Evolutionary conservation across 2,888 invertebrate genomes (phyloP).

Genomic region (Amiota communis): DNA sequence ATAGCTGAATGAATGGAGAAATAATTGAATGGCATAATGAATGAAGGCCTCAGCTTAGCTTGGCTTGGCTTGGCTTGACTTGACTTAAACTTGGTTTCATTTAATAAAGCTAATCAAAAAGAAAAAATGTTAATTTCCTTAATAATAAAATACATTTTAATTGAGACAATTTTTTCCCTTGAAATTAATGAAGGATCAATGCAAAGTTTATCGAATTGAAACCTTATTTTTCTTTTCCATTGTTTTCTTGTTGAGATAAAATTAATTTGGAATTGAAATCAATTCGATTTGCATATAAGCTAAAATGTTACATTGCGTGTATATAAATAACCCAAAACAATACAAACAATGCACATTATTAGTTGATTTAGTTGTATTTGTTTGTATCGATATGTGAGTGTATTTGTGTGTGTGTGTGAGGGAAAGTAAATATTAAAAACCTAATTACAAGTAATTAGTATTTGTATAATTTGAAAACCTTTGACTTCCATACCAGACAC

Average conservation of each 20-base stretch:
- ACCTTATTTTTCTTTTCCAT: too few species aligned
- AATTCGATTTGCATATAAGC: too few species aligned
- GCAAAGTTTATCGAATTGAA: too few species aligned
- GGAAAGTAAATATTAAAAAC: constrained; percentile 43
- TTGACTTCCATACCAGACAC: constrained; percentile 51
- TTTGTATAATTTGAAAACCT: constrained; percentile 63
- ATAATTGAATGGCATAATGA: not conserved
- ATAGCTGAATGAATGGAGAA: not conserved
- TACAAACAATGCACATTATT: constrained; percentile 15
- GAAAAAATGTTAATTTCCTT: constrained; percentile 21
- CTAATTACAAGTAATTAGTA: constrained; percentile 66
- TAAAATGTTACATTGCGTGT: too few species aligned
- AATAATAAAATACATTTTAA: constrained; percentile 18
- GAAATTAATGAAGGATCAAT: too few species aligned
- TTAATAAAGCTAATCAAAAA: not conserved
- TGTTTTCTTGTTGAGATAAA: too few species aligned
- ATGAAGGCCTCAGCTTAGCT: too few species aligned
- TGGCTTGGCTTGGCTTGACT: too few species aligned
- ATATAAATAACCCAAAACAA: not conserved
- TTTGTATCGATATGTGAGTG: not conserved
- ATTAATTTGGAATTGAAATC: too few species aligned
- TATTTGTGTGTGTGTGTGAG: constrained; percentile 15
- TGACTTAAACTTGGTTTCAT: not conserved
- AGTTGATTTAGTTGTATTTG: not conserved
- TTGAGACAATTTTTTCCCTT: not conserved